Conservation (phyloP, 2,113 vertebrate genomes). For the Haemorhous mexicanus region DNA sequence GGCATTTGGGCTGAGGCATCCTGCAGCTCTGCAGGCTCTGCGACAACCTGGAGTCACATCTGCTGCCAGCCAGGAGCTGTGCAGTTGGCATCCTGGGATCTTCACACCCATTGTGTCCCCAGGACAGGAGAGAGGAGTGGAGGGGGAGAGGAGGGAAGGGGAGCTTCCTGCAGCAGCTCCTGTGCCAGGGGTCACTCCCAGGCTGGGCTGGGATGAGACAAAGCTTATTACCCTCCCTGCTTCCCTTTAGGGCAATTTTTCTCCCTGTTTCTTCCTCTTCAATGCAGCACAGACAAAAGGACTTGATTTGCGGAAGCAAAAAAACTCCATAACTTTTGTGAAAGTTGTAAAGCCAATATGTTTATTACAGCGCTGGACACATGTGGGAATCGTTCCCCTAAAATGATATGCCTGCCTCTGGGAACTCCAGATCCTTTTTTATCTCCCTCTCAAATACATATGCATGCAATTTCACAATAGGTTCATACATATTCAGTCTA, state of each 20-base stretch:
- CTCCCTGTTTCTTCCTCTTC: background rate
- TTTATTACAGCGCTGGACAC: too few relatives aligned
- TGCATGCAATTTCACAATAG: too few relatives aligned
- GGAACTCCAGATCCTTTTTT: too few relatives aligned
- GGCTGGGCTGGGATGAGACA: background rate
- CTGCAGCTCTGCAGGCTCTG: fast-evolving
- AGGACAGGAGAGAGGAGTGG: background rate
- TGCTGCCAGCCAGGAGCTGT: background rate
- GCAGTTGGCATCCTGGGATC: background rate
- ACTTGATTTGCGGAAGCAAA: too few relatives aligned
- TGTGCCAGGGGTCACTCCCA: background rate
- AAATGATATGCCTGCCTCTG: too few relatives aligned
- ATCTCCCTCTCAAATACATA: too few relatives aligned
- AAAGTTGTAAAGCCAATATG: too few relatives aligned
- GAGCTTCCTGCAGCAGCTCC: background rate
- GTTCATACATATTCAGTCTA: too few relatives aligned
- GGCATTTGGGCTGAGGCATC: background rate
- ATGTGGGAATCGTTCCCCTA: too few relatives aligned
- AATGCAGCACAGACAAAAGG: background rate
- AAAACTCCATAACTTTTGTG: too few relatives aligned
- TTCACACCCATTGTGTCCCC: background rate
- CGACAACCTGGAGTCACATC: background rate
- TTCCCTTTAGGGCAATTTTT: background rate
- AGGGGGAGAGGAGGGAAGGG: background rate
- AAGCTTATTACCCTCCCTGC: background rate